Evolutionary conservation across 2,113 vertebrate genomes (phyloP).

Genomic region (Poecilia latipinna): DNA sequence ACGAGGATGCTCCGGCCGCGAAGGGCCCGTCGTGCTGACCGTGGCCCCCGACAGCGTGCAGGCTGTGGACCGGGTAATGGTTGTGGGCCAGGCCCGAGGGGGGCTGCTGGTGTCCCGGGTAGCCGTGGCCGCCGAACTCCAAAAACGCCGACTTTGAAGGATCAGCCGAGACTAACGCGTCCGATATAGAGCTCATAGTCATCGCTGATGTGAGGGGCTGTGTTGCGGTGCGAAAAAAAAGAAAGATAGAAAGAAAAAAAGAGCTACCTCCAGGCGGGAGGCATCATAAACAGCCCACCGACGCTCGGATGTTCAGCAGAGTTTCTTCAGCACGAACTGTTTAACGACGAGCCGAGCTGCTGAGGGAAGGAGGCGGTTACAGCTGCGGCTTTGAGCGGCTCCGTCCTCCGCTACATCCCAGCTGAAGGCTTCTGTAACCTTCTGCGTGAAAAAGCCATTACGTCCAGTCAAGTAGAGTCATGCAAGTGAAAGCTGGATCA

Average conservation of each 20-base stretch:
- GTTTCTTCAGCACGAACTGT: not conserved
- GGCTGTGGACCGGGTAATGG: conserved; percentile 81
- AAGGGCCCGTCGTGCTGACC: conserved; percentile 79
- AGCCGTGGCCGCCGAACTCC: conserved; percentile 83
- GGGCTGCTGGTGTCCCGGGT: conserved; percentile 75
- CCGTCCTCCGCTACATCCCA: conserved; percentile 50
- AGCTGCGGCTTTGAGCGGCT: not conserved
- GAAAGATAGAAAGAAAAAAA: not conserved
- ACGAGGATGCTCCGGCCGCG: conserved; percentile 71
- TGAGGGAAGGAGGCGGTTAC: not conserved
- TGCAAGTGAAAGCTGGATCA: not conserved
- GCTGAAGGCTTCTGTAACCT: conserved; percentile 46
- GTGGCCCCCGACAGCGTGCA: conserved; percentile 73
- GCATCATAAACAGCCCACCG: conserved; percentile 39
- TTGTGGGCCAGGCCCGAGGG: conserved; percentile 75
- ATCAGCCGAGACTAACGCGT: conserved; percentile 82
- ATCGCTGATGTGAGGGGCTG: conserved; percentile 66
- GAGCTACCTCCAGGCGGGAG: conserved; percentile 33
- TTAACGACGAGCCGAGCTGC: not conserved
- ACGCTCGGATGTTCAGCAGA: not conserved
- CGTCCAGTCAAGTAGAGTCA: conserved; percentile 19
- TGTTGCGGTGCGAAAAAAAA: conserved; percentile 11
- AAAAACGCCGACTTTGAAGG: conserved; percentile 86
- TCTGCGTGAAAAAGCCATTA: conserved; percentile 22
- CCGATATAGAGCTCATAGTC: conserved; percentile 89